Base-by-base conservation (phyloP, 2,888 invertebrate genomes). In the Philhelius pedissequus region DNA sequence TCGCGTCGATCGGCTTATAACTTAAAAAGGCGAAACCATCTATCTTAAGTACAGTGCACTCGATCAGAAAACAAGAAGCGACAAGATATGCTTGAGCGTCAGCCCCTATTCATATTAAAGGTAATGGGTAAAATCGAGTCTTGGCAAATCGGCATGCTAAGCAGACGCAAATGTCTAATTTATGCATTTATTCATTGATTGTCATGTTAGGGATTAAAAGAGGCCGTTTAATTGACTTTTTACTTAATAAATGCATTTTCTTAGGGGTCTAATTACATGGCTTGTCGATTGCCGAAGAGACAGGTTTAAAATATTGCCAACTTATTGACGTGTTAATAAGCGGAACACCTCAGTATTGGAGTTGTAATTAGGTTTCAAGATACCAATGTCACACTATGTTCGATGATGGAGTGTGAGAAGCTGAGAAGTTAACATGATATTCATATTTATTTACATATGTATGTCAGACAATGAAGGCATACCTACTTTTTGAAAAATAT, bases 181-280 rank as follows among this genome's bases (percentile, higher is more conserved):
- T 80, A 81, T 86, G 71, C 69, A 86, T 86, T 86, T 86, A 81
- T 86, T 86, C 86, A 86, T 81, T 81, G 80, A 86, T 81, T 86
- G 86, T 86, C 86, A 81, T 86, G 81, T 86, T 64, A 50, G 32
- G 86, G 86, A 86, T 86, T 86, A 81, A 71, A 80, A 48, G 73
- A 86, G 84, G 68, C 76, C 81, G 45, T 81, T 81, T 77, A 86
- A 86, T 86, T 81, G 86, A 81, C 81, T 77, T 64, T 76, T 68
- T 76, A 58, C 70, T 60, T 62, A 79, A 68, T 64, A 74, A 79
- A 76, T 81, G 81, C 70, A 58, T 71, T 52, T 56, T 40, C 68
- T 40, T 52, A 11, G 78, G 64, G 13, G 70, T 64, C 64, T 81
- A 81, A 81, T 81, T 81, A 76, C 64, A 66, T 50, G 62, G 38